phyloP scores from a whole-genome alignment of 2,888 invertebrate genomes.

The Hybos culiciformis region DNA sequence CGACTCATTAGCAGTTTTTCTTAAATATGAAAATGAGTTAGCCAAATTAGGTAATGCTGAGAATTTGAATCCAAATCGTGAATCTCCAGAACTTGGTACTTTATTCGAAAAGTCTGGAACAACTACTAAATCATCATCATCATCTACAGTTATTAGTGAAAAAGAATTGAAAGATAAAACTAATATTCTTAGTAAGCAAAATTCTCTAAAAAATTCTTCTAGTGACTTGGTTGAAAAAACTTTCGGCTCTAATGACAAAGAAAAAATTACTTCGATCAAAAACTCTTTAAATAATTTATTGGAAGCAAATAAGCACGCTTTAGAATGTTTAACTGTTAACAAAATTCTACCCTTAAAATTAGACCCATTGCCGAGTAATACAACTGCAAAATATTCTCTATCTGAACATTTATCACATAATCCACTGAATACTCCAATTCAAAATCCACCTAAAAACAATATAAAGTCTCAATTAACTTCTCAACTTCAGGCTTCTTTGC shows the following conservation, averaged over 20 bases:
- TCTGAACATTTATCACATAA: too few relatives aligned
- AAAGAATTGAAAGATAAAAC: conserved; percentile 35
- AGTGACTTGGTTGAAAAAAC: conserved; percentile 7
- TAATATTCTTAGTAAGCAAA: conserved; percentile 32
- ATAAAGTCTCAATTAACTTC: not conserved
- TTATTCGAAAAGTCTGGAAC: conserved; percentile 14
- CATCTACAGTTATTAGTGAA: conserved; percentile 10
- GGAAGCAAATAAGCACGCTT: conserved; percentile 4
- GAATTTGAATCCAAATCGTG: not conserved
- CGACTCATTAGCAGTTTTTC: conserved; percentile 33
- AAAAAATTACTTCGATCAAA: conserved; percentile 7
- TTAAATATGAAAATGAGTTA: conserved; percentile 33
- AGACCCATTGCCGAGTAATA: too few relatives aligned
- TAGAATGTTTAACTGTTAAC: not conserved
- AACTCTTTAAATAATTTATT: conserved; percentile 8
- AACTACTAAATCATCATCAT: not conserved
- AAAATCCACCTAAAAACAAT: not conserved
- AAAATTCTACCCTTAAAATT: too few relatives aligned
- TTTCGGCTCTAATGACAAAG: conserved; percentile 9
- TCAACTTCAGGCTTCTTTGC: conserved; percentile 10
- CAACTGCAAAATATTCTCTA: too few relatives aligned
- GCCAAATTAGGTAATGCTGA: conserved; percentile 7
- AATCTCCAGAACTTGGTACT: not conserved
- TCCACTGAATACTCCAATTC: not conserved
- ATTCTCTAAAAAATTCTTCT: conserved; percentile 26